phyloP scores from a whole-genome alignment of 2,113 vertebrate genomes.

The Eonycteris spelaea region DNA sequence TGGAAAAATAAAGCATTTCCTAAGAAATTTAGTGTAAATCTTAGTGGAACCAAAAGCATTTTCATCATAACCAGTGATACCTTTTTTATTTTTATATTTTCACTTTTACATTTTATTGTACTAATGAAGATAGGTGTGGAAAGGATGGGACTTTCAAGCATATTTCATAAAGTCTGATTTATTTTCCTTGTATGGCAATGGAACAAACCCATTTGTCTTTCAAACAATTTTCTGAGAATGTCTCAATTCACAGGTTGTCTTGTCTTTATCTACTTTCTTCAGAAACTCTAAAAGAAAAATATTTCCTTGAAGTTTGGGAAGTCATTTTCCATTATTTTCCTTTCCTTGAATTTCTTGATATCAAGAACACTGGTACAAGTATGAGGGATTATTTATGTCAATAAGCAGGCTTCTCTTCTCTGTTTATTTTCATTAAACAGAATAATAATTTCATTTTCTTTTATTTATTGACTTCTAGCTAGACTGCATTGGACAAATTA shows the following conservation, averaged over 20 bases:
- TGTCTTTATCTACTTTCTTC: constrained; percentile 23
- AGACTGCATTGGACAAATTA: neutral
- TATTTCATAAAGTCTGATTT: neutral
- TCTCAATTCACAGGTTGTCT: constrained; percentile 16
- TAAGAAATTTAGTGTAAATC: constrained; percentile 15
- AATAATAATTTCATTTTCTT: neutral
- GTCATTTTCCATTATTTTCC: constrained; percentile 35
- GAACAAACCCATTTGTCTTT: constrained; percentile 59
- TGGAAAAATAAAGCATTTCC: constrained; percentile 42
- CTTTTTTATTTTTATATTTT: too few relatives aligned
- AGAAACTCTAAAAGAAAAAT: neutral
- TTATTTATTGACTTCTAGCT: neutral
- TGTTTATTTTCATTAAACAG: neutral
- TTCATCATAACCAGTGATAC: neutral
- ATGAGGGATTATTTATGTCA: neutral
- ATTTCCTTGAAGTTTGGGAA: constrained; percentile 3
- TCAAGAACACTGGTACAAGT: neutral
- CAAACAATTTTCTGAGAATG: constrained; percentile 46
- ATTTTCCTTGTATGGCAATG: constrained; percentile 35
- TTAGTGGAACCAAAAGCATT: neutral
- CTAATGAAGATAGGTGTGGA: neutral
- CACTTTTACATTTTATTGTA: neutral
- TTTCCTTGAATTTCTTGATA: neutral
- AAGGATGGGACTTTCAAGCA: neutral
- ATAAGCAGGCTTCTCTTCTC: constrained; percentile 18